Base-by-base conservation (phyloP, 2,797 vertebrate genomes). In the Microhierax caerulescens region DNA sequence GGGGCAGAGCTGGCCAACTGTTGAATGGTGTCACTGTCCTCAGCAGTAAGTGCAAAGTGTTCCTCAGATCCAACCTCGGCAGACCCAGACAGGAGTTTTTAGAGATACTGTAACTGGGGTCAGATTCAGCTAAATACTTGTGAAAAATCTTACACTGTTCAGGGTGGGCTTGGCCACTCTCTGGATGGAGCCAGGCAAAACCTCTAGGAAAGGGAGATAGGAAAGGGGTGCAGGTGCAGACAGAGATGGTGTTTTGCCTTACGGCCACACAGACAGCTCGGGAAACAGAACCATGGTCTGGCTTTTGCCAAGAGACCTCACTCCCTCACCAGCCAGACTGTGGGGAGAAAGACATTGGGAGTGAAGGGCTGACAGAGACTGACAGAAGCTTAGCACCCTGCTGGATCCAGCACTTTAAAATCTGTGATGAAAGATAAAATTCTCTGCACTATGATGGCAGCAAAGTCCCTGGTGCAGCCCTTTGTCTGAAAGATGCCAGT, bases 361-460 rank as follows among this genome's bases (percentile, higher is more conserved):
- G 45, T 5, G 90, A 79, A 95, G 94, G 95, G 86, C 94, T 97
- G 96, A 94, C 97, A 95, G 94, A 92, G 94, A 89, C 93, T 97
- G 96, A 96, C 96, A 96, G 88, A 32, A 97, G 96, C 95, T 97
- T 96, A 96, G 94, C 97, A 96, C 94, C 97, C 95, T 94, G 93
- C 96, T 95, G 93, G 90, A 95, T 93, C 57, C 93, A 93, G 94
- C 92, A 32, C 64, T 94, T 87, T 61, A 37, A 75, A 67, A 82
- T 56, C 92, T 63, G 92, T 2, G 47, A 90, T 88, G 94, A 80
- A 82, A 90, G 90, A 91, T 61, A 25, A 70, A 93, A 82, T 34
- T 17, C 91, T 51, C n/a, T 6, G 91, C 4, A 10, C 87, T 2
- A 27, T 11, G 47, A 79, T 27, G 89, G 91, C 83, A 88, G 82